Percentiles rank a stretch among this genome's conserved stretches.
phyloP scores from a whole-genome alignment of 1,140 invertebrate genomes.

The Homalodisca vitripennis region DNA sequence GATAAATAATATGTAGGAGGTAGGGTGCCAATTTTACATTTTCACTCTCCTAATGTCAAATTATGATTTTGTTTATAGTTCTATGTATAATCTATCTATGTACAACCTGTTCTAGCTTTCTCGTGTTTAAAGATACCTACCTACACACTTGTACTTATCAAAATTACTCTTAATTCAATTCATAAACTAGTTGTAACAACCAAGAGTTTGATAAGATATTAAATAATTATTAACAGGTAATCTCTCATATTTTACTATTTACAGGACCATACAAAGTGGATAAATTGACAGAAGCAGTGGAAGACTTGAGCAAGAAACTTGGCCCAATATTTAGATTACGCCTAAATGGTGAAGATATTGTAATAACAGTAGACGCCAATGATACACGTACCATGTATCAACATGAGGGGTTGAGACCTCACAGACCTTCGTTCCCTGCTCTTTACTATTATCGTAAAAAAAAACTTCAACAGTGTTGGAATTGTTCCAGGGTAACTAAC shows the following conservation, averaged over 20 bases:
- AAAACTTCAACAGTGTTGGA: constrained; percentile 45
- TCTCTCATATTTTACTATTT: constrained; percentile 26
- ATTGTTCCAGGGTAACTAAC: constrained; percentile 44
- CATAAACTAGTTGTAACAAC: not conserved
- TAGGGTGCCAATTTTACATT: too few species aligned
- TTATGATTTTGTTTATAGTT: too few species aligned
- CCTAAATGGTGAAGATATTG: constrained; percentile 43
- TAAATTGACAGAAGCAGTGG: constrained; percentile 46
- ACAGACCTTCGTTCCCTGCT: constrained; percentile 46
- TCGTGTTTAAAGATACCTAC: not conserved
- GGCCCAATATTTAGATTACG: constrained; percentile 47
- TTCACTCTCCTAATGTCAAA: too few species aligned
- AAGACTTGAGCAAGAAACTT: constrained; percentile 43
- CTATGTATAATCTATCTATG: not conserved
- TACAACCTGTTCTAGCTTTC: not conserved
- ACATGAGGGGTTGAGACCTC: constrained; percentile 46
- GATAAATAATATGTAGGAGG: too few species aligned
- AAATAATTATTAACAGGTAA: not conserved
- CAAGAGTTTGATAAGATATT: not conserved
- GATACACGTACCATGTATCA: constrained; percentile 45
- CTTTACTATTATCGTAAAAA: constrained; percentile 43
- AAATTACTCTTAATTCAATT: not conserved
- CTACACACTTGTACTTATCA: too few species aligned
- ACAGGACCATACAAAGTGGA: constrained; percentile 45
- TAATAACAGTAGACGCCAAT: constrained; percentile 46